A percentile compares a stretch with the other conserved stretches of the same genome.
Conservation (phyloP, 2,113 vertebrate species). For the Nematolebias whitei region DNA sequence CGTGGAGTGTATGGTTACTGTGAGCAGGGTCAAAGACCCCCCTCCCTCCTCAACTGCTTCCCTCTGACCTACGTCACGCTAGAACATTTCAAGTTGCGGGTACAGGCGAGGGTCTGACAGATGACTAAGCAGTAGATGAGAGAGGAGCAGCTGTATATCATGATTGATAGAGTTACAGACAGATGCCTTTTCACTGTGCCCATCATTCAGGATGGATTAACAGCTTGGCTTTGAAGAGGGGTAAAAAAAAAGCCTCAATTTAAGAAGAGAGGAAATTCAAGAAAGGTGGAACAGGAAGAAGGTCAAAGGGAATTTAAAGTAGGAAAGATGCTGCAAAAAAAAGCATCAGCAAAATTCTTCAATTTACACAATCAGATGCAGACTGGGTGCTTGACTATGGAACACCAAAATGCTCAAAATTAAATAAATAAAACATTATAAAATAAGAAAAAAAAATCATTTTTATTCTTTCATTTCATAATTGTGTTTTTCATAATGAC, state of each 20-base stretch:
- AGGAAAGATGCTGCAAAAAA: neutral
- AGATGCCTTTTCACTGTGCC: slow-evolving; percentile 42
- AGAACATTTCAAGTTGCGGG: slow-evolving; percentile 42
- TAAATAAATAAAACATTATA: too few species aligned
- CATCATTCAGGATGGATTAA: slow-evolving; percentile 41
- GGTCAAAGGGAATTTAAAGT: slow-evolving; percentile 18
- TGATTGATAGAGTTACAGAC: slow-evolving; percentile 44
- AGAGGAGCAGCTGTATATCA: slow-evolving; percentile 64
- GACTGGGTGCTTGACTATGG: neutral
- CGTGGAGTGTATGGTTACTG: slow-evolving; percentile 67
- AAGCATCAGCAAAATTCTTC: slow-evolving; percentile 12
- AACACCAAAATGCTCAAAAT: too few species aligned
- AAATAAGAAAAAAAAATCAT: too few species aligned
- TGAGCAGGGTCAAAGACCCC: slow-evolving; percentile 44
- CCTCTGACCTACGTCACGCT: slow-evolving; percentile 36
- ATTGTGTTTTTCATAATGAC: too few species aligned
- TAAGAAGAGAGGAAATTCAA: slow-evolving; percentile 3
- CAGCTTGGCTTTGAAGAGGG: slow-evolving; percentile 16
- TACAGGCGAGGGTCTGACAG: slow-evolving; percentile 34
- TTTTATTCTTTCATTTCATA: too few species aligned
- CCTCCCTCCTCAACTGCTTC: neutral
- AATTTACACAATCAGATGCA: neutral
- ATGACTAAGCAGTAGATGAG: slow-evolving; percentile 39
- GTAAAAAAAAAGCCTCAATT: slow-evolving; percentile 13
- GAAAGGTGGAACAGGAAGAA: slow-evolving; percentile 11